Evolutionary conservation across 2,888 invertebrate genomes (phyloP).

Genomic region (Amblyjoppa proteus): DNA sequence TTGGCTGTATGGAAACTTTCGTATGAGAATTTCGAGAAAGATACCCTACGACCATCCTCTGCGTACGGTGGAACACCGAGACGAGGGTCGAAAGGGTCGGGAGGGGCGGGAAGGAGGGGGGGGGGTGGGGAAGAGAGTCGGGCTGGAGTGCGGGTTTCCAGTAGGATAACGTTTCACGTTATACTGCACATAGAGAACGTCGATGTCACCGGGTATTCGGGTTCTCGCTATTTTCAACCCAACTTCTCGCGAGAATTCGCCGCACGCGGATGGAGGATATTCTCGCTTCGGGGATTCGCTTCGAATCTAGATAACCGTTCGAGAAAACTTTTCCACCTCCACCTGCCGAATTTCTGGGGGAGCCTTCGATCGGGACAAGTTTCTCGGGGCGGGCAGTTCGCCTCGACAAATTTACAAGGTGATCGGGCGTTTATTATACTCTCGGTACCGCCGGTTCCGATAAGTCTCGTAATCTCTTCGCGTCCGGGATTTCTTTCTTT

Average conservation of each 20-base stretch:
- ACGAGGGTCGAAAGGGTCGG: neutral
- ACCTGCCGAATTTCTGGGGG: slow-evolving; percentile 16
- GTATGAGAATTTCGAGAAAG: slow-evolving; percentile 51
- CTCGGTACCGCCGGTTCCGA: neutral
- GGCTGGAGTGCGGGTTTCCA: neutral
- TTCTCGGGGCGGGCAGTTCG: slow-evolving; percentile 8
- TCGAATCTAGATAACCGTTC: slow-evolving; percentile 49
- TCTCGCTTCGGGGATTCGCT: slow-evolving; percentile 76
- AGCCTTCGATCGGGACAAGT: slow-evolving; percentile 23
- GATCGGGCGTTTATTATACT: slow-evolving; percentile 28
- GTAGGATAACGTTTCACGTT: slow-evolving; percentile 36
- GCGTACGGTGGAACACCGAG: neutral
- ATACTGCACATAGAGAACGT: slow-evolving; percentile 14
- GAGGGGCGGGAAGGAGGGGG: too few species aligned
- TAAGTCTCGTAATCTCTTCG: neutral
- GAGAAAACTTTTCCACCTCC: slow-evolving; percentile 29
- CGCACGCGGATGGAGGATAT: slow-evolving; percentile 59
- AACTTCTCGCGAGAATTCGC: slow-evolving; percentile 70
- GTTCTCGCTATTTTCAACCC: slow-evolving; percentile 28
- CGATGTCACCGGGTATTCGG: slow-evolving; percentile 47
- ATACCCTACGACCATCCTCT: neutral
- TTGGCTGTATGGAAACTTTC: slow-evolving; percentile 54
- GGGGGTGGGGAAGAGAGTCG: too few species aligned
- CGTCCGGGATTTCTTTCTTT: neutral
- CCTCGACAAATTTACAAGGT: slow-evolving; percentile 49